phyloP scores from a whole-genome alignment of 2,888 invertebrate genomes.

The Synergus itoensis region DNA sequence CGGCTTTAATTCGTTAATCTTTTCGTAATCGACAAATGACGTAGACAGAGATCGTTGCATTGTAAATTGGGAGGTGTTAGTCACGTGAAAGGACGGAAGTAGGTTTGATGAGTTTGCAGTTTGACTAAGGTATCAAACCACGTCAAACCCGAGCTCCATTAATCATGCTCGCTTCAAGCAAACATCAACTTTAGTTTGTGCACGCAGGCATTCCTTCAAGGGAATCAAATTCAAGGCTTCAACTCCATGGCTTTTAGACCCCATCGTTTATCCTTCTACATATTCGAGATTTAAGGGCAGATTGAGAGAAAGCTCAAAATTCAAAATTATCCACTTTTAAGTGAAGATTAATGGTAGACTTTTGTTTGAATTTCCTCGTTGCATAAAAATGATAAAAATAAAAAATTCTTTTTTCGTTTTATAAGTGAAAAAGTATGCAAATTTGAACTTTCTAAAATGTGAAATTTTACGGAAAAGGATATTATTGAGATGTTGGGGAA shows the following conservation, averaged over 20 bases:
- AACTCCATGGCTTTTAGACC: slow-evolving; percentile 30
- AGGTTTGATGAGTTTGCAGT: slow-evolving; percentile 60
- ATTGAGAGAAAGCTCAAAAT: not conserved
- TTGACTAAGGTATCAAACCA: slow-evolving; percentile 61
- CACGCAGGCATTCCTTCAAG: slow-evolving; percentile 38
- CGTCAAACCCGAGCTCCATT: slow-evolving; percentile 63
- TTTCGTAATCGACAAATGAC: slow-evolving; percentile 10
- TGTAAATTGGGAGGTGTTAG: slow-evolving; percentile 35
- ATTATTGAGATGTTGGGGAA: not conserved
- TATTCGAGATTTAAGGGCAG: not conserved
- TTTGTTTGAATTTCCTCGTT: not conserved
- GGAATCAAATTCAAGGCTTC: slow-evolving; percentile 44
- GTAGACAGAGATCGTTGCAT: slow-evolving; percentile 15
- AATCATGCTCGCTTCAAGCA: slow-evolving; percentile 62
- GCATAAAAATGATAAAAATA: no score
- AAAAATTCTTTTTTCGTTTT: no score
- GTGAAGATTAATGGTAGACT: not conserved
- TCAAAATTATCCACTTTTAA: not conserved
- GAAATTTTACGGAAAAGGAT: not conserved
- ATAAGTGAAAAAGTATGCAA: not conserved
- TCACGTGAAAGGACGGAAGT: slow-evolving; percentile 38
- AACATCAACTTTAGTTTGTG: slow-evolving; percentile 49
- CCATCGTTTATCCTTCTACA: not conserved
- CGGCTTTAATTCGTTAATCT: not conserved
- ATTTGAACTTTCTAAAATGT: not conserved